Percentiles rank a stretch among this genome's conserved stretches.
Conservation (phyloP, 2,113 vertebrate genomes). For the Pelmatolapia mariae region DNA sequence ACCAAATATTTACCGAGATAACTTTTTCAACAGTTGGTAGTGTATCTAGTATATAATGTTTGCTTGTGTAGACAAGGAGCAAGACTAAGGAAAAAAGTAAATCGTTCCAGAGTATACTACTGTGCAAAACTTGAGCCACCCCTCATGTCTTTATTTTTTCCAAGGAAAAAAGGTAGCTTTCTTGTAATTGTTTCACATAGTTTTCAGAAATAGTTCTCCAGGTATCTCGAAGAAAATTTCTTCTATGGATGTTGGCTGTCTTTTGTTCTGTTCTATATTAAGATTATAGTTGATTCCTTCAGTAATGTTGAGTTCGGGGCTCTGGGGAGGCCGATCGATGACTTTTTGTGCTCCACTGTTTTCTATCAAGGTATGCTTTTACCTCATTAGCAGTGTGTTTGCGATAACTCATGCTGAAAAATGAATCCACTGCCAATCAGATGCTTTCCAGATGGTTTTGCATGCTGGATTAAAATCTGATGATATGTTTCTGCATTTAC, state of each 20-base stretch:
- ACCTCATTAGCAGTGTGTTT: not conserved
- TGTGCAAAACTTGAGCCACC: not conserved
- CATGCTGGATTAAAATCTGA: not conserved
- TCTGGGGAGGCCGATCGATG: not conserved
- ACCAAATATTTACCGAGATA: not conserved
- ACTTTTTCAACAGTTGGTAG: not conserved
- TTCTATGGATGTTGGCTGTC: not conserved
- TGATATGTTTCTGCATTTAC: not conserved
- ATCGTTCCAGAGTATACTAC: not conserved
- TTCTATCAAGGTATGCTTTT: not conserved
- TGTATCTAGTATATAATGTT: not conserved
- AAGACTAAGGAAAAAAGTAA: not conserved
- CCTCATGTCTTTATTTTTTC: not conserved
- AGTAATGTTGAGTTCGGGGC: not conserved
- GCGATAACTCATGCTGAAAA: not conserved
- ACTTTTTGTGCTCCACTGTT: not conserved
- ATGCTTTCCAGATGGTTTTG: not conserved
- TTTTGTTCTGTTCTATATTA: not conserved
- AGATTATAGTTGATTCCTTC: not conserved
- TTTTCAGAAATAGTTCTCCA: not conserved
- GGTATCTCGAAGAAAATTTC: not conserved
- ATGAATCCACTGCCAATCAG: not conserved
- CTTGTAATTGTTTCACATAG: not conserved
- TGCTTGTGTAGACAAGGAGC: not conserved
- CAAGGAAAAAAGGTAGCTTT: not conserved